Evolutionary conservation across 1,140 invertebrate genomes (phyloP).

Genomic region (Polypedilum vanderplanki): DNA sequence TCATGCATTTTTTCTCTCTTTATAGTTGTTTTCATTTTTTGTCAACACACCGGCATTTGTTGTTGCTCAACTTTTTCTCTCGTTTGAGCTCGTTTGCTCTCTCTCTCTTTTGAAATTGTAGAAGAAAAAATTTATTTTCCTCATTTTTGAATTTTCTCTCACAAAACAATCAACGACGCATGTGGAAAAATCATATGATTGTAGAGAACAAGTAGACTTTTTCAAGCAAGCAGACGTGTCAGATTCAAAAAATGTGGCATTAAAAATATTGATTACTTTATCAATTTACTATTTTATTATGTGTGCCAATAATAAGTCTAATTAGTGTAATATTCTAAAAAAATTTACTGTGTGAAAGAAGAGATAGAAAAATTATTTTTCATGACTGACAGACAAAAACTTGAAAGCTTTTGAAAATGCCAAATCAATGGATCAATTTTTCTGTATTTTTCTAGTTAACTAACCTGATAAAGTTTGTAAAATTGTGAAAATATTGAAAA

Average conservation of each 20-base stretch:
- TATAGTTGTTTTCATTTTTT: neutral
- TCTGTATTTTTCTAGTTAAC: no score
- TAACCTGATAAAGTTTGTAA: neutral
- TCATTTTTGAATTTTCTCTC: no score
- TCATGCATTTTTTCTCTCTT: neutral
- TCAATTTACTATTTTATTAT: neutral
- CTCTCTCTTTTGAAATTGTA: neutral
- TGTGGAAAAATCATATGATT: conserved; percentile 19
- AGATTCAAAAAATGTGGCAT: neutral
- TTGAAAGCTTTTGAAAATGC: no score
- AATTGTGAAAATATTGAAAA: neutral
- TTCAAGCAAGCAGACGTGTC: neutral
- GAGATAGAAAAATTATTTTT: no score
- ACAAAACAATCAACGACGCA: neutral
- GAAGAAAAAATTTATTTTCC: no score
- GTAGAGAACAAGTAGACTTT: neutral
- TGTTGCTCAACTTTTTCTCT: neutral
- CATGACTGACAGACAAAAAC: no score
- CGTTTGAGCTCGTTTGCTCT: neutral
- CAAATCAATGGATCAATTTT: no score
- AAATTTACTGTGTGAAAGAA: no score
- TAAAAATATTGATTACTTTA: neutral
- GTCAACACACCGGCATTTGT: neutral
- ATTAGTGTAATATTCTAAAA: no score
- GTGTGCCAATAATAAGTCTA: no score